Evolutionary conservation across 2,888 invertebrate genomes (phyloP), one percentile per base, ranked within the genome.

Genomic region (Hypolimnas misippus): DNA sequence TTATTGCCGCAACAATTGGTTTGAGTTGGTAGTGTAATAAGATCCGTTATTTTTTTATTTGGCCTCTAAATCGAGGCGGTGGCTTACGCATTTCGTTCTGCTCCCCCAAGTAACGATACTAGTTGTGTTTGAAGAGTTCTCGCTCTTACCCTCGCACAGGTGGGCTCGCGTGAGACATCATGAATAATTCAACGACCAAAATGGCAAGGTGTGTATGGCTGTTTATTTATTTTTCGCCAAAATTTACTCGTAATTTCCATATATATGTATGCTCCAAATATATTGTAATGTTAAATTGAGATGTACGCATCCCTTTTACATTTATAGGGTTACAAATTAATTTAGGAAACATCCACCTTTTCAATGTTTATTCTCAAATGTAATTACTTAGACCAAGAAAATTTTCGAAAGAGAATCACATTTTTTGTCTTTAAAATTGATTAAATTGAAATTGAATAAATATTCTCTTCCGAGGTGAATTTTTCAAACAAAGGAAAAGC

Each of bases 131-230:
- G 75, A 77, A 84, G 77, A 84, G 81, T 75, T 73, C 78, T 79
- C 77, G 69, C 71, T 73, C 73, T 73, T 77, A 78, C 74, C 77
- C 73, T 75, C 77, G 68, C 77, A 73, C 80, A 82, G 86, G 84
- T 87, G 81, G 74, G 79, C 70, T 77, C 81, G 79, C 75, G 81
- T 82, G 86, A 86, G 84, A 86, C 82, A 76, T 79, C 87, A 91
- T 90, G 90, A 89, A 91, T 91, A 84, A 91, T 91, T 90, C 91
- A 91, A 84, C 83, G 82, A 86, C 86, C 84, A 87, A 90, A 90
- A 90, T 87, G 87, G 85, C 86, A 83, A 89, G 87, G 87, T 87
- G 84, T 84, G 80, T 83, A 81, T 80, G 78, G 74, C 76, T 83
- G 83, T 86, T 87, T 90, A 89, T 89, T 90, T 90, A 89, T 88